phyloP scores from a whole-genome alignment of 2,888 invertebrate species.

The Leptinotarsa haldemani region DNA sequence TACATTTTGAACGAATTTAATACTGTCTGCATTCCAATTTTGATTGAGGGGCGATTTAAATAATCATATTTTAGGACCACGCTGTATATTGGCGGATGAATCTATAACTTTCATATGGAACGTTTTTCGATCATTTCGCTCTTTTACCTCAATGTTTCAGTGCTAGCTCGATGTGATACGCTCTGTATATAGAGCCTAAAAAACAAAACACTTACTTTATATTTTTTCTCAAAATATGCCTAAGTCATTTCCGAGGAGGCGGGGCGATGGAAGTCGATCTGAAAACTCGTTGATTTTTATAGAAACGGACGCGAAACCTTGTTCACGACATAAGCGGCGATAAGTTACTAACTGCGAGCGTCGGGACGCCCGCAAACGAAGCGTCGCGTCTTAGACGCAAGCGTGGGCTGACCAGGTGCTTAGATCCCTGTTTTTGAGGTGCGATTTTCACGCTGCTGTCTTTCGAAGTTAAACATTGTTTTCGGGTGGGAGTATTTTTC shows the following conservation, averaged over 20 bases:
- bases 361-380: conserved; percentile 33
- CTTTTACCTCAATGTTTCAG: too few relatives aligned
- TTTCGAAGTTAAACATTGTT: not conserved
- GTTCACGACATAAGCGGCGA: not conserved
- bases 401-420: conserved; percentile 40
- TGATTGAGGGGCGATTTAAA: too few relatives aligned
- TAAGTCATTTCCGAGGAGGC: conserved; percentile 4
- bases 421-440: conserved; percentile 3
- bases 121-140: too few relatives aligned
- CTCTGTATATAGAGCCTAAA: too few relatives aligned
- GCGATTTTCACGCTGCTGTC: conserved; percentile 9
- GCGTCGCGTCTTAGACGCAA: conserved; percentile 37
- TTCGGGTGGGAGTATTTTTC: not conserved
- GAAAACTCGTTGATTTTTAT: not conserved
- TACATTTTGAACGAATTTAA: too few relatives aligned
- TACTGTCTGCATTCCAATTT: too few relatives aligned
- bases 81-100: too few relatives aligned
- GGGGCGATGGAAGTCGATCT: conserved; percentile 10
- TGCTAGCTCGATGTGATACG: too few relatives aligned
- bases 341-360: conserved; percentile 29
- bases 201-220: not conserved
- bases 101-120: too few relatives aligned
- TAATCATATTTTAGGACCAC: too few relatives aligned
- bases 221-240: not conserved
- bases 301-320: not conserved